phyloP scores from a whole-genome alignment of 1,140 invertebrate genomes.

The Drosophila watanabei region DNA sequence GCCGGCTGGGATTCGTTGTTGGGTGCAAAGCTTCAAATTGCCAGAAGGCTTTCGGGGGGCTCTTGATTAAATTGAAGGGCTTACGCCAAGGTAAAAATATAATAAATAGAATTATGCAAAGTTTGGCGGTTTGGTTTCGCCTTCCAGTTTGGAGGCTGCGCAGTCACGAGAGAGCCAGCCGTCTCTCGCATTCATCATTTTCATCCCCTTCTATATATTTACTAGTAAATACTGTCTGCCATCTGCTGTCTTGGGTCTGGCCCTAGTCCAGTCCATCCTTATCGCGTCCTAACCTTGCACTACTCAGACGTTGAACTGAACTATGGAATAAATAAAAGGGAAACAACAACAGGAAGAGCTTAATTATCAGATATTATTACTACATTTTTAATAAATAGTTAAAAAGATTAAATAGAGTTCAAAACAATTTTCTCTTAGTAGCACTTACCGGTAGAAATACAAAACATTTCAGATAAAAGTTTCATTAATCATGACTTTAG shows the following conservation, averaged over 20 bases:
- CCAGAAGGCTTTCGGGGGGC: not conserved
- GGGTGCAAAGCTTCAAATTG: no score
- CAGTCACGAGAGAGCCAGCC: slow-evolving; percentile 20
- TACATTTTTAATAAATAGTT: not conserved
- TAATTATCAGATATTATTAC: not conserved
- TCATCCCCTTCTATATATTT: slow-evolving; percentile 38
- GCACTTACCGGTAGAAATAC: no score
- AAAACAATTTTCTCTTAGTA: not conserved
- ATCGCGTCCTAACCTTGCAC: slow-evolving; percentile 22
- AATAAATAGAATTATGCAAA: slow-evolving; percentile 27
- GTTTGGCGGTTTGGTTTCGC: slow-evolving; percentile 13
- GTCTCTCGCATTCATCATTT: slow-evolving; percentile 30
- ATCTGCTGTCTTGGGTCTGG: slow-evolving; percentile 25
- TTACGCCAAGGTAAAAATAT: slow-evolving; percentile 8
- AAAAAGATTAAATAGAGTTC: not conserved
- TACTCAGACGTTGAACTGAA: not conserved
- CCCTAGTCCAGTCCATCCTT: slow-evolving; percentile 5
- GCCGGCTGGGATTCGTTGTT: not conserved
- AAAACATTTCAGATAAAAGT: not conserved
- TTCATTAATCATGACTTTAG: not conserved
- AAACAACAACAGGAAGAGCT: no score
- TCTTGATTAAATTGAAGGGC: slow-evolving; percentile 2
- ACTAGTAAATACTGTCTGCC: slow-evolving; percentile 34
- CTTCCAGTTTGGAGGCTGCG: slow-evolving; percentile 33
- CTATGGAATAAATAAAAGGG: not conserved